Base-by-base conservation (phyloP, 2,888 invertebrate species). In the Ormyrus nitidulus region DNA sequence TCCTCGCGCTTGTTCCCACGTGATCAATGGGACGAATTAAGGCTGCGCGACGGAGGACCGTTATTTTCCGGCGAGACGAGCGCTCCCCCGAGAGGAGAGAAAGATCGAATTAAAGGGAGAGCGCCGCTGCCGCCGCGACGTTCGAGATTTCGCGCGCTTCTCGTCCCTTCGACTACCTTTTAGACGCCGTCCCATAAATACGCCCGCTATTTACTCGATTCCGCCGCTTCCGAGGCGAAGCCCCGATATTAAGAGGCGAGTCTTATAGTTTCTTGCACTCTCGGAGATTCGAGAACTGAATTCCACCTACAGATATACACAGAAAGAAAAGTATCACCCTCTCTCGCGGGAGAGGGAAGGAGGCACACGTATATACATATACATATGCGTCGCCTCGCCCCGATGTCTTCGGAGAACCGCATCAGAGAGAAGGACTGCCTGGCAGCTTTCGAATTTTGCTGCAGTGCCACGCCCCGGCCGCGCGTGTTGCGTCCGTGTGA, bases 21-120 rank as follows among this genome's bases (percentile, higher is more conserved):
- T 80, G 80, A 76, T 80, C 80, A 80, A 80, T 80, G 75, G 66
- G 56, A 66, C 61, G 80, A 71, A 80, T 71, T 76, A 66, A 76
- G 71, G 76, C 70, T 72, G 74, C 58, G 58, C 11, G 69, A 75
- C 19, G 58, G 77, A 19, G 76, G 44, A 71, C 70, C 71, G 80
- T 76, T 76, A 76, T 64, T 75, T 65, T 58, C 71, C 64, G 9
- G 48, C 44, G 59, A 68, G 11, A n/a, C 62, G 53, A 72, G 61
- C 56, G 9, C 13, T 56, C n/a, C 6, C 53, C n/a, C 64, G 49
- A 13, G 58, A 10, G 49, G 58, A 66, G 64, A 75, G 64, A 65
- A 61, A 72, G 49, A 49, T 11, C 10, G 8, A 48, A 61, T 6
- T 58, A 6, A 34, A 34, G 10, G 34, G 11, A 49, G 13, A n/a